A percentile compares a stretch with the other conserved stretches of the same genome.
phyloP scores from a whole-genome alignment of 2,113 vertebrate genomes.

The Piprites chloris region DNA sequence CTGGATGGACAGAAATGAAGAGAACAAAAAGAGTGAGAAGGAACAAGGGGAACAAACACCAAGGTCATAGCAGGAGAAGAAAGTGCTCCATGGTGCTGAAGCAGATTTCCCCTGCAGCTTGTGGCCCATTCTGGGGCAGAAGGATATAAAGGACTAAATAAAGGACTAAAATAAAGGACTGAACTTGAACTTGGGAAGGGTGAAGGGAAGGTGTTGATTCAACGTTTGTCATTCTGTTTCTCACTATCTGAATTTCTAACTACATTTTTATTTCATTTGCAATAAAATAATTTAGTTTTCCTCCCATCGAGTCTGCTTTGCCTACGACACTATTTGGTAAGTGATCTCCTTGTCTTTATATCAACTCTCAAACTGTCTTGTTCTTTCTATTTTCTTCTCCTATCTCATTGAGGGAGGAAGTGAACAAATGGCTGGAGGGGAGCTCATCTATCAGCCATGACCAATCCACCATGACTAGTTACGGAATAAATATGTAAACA shows the following conservation, averaged over 20 bases:
- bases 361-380: neutral
- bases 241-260: neutral
- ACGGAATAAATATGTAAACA: neutral
- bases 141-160: neutral
- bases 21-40: neutral
- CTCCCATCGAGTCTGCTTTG: neutral
- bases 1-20: neutral
- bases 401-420: neutral
- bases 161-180: neutral
- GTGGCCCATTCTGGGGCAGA: neutral
- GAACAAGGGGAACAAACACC: neutral
- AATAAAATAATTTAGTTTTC: neutral
- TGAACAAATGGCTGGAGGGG: neutral
- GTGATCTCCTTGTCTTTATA: neutral
- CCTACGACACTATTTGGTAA: neutral
- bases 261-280: neutral
- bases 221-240: neutral
- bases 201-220: neutral
- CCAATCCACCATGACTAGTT: neutral
- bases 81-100: neutral
- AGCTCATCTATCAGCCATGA: neutral
- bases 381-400: neutral
- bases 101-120: neutral
- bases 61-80: neutral
- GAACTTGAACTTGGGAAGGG: neutral